These are phyloP conservation scores for Pseudorhombus dupliciocellatus DNA, from an alignment of 2,113 vertebrate species.

Conservation along the genomic window DNA sequence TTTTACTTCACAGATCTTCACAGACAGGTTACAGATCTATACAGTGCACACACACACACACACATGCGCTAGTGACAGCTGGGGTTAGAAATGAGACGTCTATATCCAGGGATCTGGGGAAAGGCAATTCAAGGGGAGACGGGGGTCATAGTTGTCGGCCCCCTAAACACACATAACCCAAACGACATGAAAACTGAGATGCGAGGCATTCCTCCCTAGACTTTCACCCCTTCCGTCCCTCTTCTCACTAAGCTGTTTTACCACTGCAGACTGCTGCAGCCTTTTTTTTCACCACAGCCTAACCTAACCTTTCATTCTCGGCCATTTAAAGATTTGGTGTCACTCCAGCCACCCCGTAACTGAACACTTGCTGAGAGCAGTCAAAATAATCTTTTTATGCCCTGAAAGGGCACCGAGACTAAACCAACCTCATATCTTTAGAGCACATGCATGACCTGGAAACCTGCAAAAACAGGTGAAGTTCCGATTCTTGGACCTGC, in stretches of 20 bases:
- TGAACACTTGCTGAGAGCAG: conserved; percentile 29
- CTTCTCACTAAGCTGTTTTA: conserved; percentile 21
- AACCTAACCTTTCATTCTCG: conserved; percentile 45
- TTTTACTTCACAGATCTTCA: conserved; percentile 15
- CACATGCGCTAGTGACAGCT: conserved; percentile 71
- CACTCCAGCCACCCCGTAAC: conserved; percentile 30
- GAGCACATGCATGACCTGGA: not conserved
- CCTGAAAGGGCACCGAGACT: conserved; percentile 9
- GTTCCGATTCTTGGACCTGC: conserved; percentile 13
- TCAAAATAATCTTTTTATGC: conserved; percentile 2
- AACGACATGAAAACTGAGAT: conserved; percentile 71
- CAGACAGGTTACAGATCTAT: conserved; percentile 22
- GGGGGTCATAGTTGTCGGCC: conserved; percentile 57
- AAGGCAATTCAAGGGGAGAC: conserved; percentile 52
- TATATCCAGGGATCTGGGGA: conserved; percentile 70
- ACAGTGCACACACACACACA: conserved; percentile 8
- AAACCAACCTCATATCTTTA: not conserved
- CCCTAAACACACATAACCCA: conserved; percentile 58
- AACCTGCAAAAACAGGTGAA: not conserved
- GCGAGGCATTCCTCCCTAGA: conserved; percentile 60
- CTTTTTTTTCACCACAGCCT: conserved; percentile 32
- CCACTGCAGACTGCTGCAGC: conserved; percentile 16
- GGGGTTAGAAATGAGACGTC: conserved; percentile 57
- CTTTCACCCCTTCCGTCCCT: not conserved
- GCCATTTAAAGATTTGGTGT: conserved; percentile 39